Evolutionary conservation across 2,888 invertebrate genomes (phyloP), one percentile per base, ranked within the genome.

Genomic region (Nineta flava): DNA sequence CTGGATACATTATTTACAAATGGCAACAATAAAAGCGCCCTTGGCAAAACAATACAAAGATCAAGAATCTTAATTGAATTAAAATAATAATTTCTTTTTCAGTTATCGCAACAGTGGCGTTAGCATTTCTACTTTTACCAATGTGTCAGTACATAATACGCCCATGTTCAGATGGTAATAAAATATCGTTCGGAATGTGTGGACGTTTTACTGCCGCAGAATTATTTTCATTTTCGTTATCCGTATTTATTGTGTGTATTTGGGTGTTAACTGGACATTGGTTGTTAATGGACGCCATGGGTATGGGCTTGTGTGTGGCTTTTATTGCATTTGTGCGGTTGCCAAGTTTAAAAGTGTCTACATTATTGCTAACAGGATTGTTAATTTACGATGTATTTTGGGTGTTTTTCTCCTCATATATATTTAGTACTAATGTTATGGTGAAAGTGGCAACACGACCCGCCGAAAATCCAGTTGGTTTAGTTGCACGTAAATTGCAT

Each of bases 351-450:
- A 96, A 96, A 72, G 91, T 91, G 56, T 96, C 95, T 49, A 96
- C 95, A 16, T 72, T 96, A 53, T 76, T 96, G 57, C 77, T 96
- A 58, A 92, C 94, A 45, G 96, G 96, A 31, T 74, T 95, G 57
- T 78, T 95, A 53, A 83, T 92, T 51, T 96, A 96, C 67, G 96
- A 96, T 69, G 95, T 96, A 40, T 96, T 96, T 72, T 96, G 96
- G 95, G 95, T 96, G 48, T 96, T 96, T 73, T 96, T 95, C 73
- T 95, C 95, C 2, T 94, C 94, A 1, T 95, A 95, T 67, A 92
- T 96, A 65, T 96, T 96, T 74, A 95, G 92, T 70, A 90, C 96
- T 61, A 96, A 96, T 65, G 96, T 96, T 57, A 96, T 96, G 96
- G 95, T 96, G 56, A 95, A 94, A 71, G 86, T 83, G 55, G 83